Evolutionary conservation across 2,113 vertebrate species (phyloP).

Genomic region (Sinocyclocheilus rhinocerous): DNA sequence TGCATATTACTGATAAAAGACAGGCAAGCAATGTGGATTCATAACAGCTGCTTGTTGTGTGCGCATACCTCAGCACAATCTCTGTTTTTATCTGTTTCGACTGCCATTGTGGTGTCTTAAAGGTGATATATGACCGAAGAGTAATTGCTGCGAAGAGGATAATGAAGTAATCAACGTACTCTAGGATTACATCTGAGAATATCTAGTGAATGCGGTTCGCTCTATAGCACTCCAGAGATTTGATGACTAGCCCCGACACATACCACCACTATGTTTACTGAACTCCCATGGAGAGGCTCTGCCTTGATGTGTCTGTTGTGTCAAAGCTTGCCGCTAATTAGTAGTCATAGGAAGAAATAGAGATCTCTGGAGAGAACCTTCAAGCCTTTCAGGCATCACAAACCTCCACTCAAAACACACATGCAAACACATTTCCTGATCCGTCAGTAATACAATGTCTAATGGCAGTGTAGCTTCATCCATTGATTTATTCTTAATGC

Average conservation of each 20-base stretch:
- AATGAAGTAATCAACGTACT: constrained; percentile 20
- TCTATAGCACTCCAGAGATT: constrained; percentile 8
- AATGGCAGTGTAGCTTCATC: background rate
- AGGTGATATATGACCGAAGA: background rate
- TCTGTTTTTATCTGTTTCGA: background rate
- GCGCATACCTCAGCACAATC: background rate
- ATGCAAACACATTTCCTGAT: background rate
- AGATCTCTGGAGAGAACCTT: constrained; percentile 19
- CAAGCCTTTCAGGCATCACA: constrained; percentile 21
- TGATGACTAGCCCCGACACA: constrained; percentile 7
- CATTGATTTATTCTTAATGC: background rate
- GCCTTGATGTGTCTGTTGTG: constrained; percentile 15
- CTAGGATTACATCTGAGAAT: constrained; percentile 3
- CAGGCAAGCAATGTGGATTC: background rate
- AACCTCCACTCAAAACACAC: constrained; percentile 12
- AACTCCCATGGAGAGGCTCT: constrained; percentile 8
- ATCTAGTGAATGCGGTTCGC: background rate
- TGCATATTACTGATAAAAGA: background rate
- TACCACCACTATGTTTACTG: background rate
- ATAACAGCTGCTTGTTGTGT: background rate
- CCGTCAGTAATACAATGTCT: background rate
- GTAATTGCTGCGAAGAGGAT: constrained; percentile 19
- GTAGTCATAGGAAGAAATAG: constrained; percentile 18
- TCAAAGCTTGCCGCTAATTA: constrained; percentile 11
- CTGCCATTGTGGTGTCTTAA: background rate